These are phyloP conservation scores for Helicoverpa zea DNA, from an alignment of 1,140 invertebrate species.

Conservation along the genomic window DNA sequence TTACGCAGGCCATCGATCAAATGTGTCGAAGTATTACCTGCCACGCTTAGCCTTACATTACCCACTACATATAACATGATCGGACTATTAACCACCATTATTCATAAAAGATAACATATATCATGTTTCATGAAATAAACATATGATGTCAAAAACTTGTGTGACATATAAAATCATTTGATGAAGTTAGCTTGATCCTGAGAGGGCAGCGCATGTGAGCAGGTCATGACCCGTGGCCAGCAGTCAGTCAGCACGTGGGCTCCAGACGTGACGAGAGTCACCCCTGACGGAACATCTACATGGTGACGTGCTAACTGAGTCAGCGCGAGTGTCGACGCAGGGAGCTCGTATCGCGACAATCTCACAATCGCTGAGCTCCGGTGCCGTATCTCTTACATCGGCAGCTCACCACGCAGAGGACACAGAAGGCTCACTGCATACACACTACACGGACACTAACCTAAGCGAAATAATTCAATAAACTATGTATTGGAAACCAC, in stretches of 20 bases:
- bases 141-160: no score
- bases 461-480: no score
- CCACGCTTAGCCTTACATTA: background rate
- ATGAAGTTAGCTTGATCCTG: no score
- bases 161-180: no score
- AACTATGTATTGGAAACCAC: no score
- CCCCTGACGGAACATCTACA: background rate
- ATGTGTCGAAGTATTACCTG: background rate
- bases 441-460: background rate
- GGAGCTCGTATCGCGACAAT: conserved; percentile 18
- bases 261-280: background rate
- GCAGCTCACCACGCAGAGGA: no score
- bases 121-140: background rate
- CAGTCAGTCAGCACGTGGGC: background rate
- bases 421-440: conserved; percentile 6
- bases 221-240: background rate
- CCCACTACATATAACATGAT: background rate
- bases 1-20: background rate
- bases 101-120: background rate
- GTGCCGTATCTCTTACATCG: conserved; percentile 36
- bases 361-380: conserved; percentile 37
- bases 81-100: background rate
- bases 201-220: background rate
- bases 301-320: conserved; percentile 1
- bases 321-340: background rate